Evolutionary conservation across 2,113 vertebrate genomes (phyloP).

Genomic region (Crocuta crocuta): DNA sequence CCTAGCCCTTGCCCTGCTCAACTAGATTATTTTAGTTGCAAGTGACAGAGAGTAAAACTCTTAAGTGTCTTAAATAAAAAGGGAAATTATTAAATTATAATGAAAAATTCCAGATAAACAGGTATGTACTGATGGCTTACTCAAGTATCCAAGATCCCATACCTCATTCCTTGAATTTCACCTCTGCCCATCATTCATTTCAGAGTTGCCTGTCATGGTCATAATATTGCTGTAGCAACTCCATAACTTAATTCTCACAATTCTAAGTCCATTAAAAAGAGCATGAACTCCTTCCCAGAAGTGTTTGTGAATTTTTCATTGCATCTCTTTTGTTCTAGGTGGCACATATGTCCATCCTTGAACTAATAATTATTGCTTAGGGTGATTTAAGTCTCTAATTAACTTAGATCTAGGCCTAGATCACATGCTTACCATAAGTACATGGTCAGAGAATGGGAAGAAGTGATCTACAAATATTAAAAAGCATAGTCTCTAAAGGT

Average conservation of each 20-base stretch:
- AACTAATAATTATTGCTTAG: neutral
- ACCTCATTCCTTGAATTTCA: neutral
- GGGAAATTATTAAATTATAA: neutral
- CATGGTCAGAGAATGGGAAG: neutral
- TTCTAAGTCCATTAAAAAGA: neutral
- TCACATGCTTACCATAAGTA: neutral
- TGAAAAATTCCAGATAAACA: neutral
- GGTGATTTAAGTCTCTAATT: neutral
- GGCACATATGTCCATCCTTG: neutral
- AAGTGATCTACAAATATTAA: neutral
- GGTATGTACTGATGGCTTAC: neutral
- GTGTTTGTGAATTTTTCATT: neutral
- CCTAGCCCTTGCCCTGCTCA: neutral
- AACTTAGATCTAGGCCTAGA: neutral
- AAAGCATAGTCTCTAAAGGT: neutral
- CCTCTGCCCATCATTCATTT: slow-evolving; percentile 16
- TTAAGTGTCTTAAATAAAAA: neutral
- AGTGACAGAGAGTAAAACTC: slow-evolving; percentile 30
- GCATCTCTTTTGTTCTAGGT: neutral
- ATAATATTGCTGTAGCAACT: neutral
- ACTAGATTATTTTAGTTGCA: neutral
- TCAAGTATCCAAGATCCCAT: neutral
- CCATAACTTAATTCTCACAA: slow-evolving; percentile 24
- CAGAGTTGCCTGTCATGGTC: neutral
- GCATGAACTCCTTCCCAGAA: neutral